Conservation (phyloP, 2,888 invertebrate species). For the Nasonia oneida region DNA sequence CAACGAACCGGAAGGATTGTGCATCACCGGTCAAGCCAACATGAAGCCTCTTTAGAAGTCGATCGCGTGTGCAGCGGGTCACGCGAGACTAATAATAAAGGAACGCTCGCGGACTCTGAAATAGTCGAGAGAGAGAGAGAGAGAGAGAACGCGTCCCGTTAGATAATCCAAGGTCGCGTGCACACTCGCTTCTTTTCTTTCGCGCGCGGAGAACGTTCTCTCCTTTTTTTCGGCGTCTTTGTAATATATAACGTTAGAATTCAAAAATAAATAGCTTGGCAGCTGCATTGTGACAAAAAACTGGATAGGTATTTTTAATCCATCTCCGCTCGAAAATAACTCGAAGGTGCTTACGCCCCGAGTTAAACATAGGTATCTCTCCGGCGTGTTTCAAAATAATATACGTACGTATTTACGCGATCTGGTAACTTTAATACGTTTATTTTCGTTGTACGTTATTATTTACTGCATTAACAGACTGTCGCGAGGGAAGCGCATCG, state of each 20-base stretch:
- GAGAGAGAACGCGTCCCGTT: conserved; percentile 51
- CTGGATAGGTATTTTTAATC: conserved; percentile 14
- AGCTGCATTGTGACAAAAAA: background rate
- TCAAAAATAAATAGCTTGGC: background rate
- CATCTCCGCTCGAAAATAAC: conserved; percentile 32
- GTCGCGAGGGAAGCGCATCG: too few species aligned
- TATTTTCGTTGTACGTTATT: background rate
- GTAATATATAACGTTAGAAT: too few species aligned
- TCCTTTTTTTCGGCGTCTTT: background rate
- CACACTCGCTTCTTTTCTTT: background rate
- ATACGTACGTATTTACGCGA: background rate
- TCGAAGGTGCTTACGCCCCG: background rate
- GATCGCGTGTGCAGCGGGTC: conserved; percentile 4
- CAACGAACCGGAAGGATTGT: conserved; percentile 3
- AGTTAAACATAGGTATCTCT: background rate
- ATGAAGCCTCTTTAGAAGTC: background rate
- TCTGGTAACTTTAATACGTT: background rate
- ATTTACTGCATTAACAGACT: background rate
- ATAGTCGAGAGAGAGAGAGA: background rate
- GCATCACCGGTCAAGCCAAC: background rate
- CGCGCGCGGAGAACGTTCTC: background rate
- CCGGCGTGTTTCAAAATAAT: background rate
- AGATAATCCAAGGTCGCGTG: conserved; percentile 55
- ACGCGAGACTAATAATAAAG: conserved; percentile 50
- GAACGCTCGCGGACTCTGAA: conserved; percentile 10